A percentile compares a stretch with the other conserved stretches of the same genome.
Conservation (phyloP, 2,797 vertebrate species). For the Manis javanica region DNA sequence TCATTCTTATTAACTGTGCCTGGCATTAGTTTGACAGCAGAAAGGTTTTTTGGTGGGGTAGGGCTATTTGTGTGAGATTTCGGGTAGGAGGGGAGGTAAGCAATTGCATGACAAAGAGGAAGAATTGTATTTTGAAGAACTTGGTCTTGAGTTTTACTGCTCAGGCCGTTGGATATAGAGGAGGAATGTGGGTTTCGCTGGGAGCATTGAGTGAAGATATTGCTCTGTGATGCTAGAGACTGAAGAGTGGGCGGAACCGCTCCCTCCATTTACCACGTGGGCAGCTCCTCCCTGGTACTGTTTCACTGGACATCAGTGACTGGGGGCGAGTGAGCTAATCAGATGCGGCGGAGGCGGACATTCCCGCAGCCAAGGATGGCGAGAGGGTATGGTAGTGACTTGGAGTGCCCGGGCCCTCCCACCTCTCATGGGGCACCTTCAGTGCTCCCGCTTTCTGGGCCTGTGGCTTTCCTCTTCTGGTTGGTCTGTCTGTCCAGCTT, state of each 20-base stretch:
- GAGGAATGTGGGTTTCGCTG: neutral
- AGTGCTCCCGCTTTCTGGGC: too few relatives aligned
- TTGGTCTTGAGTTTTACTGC: neutral
- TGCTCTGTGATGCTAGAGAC: neutral
- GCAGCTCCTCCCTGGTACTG: neutral
- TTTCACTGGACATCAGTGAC: neutral
- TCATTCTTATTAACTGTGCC: neutral
- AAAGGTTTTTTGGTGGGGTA: neutral
- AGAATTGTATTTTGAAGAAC: neutral
- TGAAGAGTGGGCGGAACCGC: neutral
- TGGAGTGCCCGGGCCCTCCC: neutral
- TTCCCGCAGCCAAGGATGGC: neutral
- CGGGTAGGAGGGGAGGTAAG: neutral
- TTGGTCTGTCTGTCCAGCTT: neutral
- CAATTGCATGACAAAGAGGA: neutral
- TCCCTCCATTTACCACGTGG: rapidly evolving
- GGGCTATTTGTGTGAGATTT: conserved; percentile 21
- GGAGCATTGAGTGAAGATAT: neutral
- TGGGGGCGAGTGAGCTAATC: neutral
- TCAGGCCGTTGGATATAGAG: neutral
- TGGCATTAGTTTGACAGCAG: neutral
- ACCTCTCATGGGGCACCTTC: neutral
- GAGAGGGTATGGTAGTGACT: neutral
- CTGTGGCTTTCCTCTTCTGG: neutral
- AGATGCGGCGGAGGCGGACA: neutral